Base-by-base conservation (phyloP, 2,888 invertebrate genomes). In the Autographa pulchrina region DNA sequence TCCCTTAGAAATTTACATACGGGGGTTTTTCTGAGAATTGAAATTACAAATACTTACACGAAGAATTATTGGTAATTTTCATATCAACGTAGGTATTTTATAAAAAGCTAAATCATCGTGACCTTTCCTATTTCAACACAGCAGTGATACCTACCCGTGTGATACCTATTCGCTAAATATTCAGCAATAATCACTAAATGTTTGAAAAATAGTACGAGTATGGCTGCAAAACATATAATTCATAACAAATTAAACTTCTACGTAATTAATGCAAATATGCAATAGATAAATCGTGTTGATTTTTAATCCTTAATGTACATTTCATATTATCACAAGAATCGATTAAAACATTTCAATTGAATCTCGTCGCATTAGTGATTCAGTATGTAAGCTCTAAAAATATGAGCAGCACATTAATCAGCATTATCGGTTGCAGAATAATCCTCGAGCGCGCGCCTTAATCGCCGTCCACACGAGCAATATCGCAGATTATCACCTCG, bases 1-100 rank as follows among this genome's bases (percentile, higher is more conserved):
- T 59, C 76, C 77, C 62, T 69, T 32, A 70, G 25, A 20, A 7
- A 76, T 8, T 31, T 31, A 52, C 52, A 52, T 52, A 54, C 35
- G 18, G 11, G 9, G 11, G 20, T 18, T 20, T 54, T 54, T 20
- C 18, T 9, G 20, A 18, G 18, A 20, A 54, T 11, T 2, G 18
- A 3, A 20, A 56, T 20, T 25, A 56, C 54, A 4, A 16, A n/a
- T 11, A 20, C 18, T 3, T 18, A 13, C 20, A 25, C 11, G 16
- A 6, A 48, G 14, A 48, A 35, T 6, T 4, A 35, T 35, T 35
- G 7, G 6, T 9, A 35, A 8, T 35, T 35, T 8, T 0, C 35
- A 35, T 35, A 35, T 35, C 35, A 35, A 0, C 35, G 6, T 35
- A 6, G 9, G 35, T 8, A 6, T 35, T 35, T 2, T 6, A 35